These are phyloP conservation scores for Lamellibrachia columna DNA, from an alignment of 2,888 invertebrate genomes.

Conservation along the genomic window DNA sequence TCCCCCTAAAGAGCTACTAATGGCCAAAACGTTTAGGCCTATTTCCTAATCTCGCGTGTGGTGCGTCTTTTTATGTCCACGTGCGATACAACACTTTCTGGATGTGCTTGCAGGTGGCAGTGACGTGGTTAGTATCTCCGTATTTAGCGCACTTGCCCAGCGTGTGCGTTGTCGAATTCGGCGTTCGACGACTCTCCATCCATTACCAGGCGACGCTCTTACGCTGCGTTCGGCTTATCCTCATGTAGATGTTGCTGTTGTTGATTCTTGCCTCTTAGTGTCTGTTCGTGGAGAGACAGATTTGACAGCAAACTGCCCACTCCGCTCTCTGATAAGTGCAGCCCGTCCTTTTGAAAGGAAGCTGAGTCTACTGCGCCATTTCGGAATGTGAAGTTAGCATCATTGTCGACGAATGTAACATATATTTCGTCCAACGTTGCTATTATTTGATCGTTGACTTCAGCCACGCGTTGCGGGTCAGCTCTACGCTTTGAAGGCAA, in stretches of 20 bases:
- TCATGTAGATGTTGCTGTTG: neutral
- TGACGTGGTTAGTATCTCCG: neutral
- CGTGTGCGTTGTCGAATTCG: neutral
- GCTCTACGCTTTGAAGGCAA: no score
- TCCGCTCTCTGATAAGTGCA: neutral
- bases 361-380: neutral
- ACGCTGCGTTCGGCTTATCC: neutral
- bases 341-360: neutral
- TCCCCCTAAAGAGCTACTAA: no score
- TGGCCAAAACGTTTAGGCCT: neutral
- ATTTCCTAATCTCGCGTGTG: neutral
- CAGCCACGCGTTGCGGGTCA: no score
- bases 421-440: no score
- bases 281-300: neutral
- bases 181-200: neutral
- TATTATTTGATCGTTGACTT: no score
- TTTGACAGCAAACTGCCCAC: neutral
- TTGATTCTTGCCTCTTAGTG: neutral
- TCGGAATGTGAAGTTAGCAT: neutral
- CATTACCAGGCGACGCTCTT: neutral
- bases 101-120: neutral
- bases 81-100: neutral
- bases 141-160: neutral
- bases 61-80: neutral
- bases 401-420: neutral